A percentile compares a stretch with the other conserved stretches of the same genome.
These are phyloP conservation scores for Papilio machaon DNA, from an alignment of 1,140 invertebrate species.

Conservation along the genomic window DNA sequence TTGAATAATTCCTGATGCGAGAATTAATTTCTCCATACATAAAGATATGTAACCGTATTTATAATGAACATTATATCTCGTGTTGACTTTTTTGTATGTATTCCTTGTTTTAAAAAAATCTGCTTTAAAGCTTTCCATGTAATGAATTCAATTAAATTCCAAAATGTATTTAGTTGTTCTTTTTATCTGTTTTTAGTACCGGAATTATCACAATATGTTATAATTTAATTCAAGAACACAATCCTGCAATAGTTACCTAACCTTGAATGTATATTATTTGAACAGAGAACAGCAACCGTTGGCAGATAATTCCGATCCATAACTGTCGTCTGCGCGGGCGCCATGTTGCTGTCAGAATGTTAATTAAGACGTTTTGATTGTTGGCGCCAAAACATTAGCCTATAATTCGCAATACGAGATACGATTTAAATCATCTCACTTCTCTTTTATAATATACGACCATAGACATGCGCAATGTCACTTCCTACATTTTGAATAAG, in stretches of 20 bases:
- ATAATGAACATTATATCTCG: too few species aligned
- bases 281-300: not conserved
- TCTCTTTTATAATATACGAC: slow-evolving; percentile 24
- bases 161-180: not conserved
- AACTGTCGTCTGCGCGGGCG: slow-evolving; percentile 11
- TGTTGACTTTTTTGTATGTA: too few species aligned
- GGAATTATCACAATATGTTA: not conserved
- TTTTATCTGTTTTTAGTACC: not conserved
- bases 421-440: not conserved
- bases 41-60: not conserved
- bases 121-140: not conserved
- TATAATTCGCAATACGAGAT: not conserved
- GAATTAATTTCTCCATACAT: not conserved
- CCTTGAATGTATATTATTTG: slow-evolving; percentile 22
- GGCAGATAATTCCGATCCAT: slow-evolving; percentile 23
- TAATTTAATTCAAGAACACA: not conserved
- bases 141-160: not conserved
- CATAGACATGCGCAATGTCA: not conserved
- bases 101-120: too few species aligned
- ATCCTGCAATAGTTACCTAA: not conserved
- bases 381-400: slow-evolving; percentile 28
- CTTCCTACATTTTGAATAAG: not conserved
- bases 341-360: slow-evolving; percentile 22
- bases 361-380: slow-evolving; percentile 29
- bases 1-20: not conserved